phyloP scores from a whole-genome alignment of 2,797 vertebrate genomes.

The Gallinago nigripennis region DNA sequence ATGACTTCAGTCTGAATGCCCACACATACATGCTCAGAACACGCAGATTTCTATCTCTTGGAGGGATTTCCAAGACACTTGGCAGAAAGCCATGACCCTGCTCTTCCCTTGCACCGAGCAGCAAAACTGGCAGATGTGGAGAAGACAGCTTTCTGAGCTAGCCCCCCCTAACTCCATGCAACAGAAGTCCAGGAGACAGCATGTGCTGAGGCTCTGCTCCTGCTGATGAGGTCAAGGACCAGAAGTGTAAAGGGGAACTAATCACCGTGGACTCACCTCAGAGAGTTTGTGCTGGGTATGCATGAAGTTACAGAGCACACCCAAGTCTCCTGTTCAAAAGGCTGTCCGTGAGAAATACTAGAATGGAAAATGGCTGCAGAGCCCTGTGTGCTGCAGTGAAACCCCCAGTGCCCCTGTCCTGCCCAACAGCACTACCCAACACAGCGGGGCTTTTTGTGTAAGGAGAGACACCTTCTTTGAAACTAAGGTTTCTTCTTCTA shows the following conservation, averaged over 20 bases:
- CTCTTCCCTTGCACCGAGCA: neutral
- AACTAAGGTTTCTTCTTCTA: neutral
- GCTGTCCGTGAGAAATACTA: neutral
- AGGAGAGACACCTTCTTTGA: neutral
- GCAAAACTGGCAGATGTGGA: neutral
- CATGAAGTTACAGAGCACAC: neutral
- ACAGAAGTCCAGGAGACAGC: neutral
- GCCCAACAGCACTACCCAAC: neutral
- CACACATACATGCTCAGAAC: neutral
- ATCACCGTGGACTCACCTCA: neutral
- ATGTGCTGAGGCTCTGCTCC: neutral
- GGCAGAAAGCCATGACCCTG: neutral
- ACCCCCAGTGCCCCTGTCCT: neutral
- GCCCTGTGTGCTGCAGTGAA: neutral
- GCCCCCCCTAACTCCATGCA: neutral
- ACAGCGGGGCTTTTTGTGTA: accelerated
- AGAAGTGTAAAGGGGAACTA: neutral
- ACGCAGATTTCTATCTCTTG: neutral
- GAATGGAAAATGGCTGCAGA: neutral
- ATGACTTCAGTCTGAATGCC: neutral
- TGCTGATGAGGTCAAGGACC: neutral
- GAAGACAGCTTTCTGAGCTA: neutral
- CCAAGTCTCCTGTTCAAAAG: neutral
- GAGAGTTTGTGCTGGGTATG: neutral
- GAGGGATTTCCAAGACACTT: neutral